Evolutionary conservation across 2,113 vertebrate genomes (phyloP), one percentile per base, ranked within the genome.

Genomic region (Tragelaphus imberbis): DNA sequence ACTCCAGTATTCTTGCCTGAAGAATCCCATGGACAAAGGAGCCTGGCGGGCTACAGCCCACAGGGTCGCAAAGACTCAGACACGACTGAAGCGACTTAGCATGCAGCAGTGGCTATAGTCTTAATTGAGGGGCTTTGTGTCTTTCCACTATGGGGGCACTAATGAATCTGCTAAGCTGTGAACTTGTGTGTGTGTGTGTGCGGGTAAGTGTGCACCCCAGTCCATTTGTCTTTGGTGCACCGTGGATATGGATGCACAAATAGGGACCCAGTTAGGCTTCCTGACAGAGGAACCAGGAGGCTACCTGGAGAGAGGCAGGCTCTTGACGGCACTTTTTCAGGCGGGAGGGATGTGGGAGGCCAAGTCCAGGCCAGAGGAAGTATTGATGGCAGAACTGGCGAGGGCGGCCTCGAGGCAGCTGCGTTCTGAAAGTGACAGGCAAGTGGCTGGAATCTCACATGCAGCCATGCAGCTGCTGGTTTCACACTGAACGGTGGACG

Each of bases 141-240:
- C 77, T 94, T 82, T 58, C 77, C 27, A 40, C 21, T 1, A 1
- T 0, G 44, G 63, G 7, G n/a, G 0, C 12, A 27, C 13, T 25
- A 89, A 79, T 47, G 5, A 10, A 2, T 1, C 19, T 27, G 2
- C 2, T 5, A 10, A 2, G 2, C 94, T n/a, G 68, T 36, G 1
- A 36, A 17, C 9, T 68, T 7, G 8, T 44, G 10, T 0, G 51
- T 2, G 16, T 0, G 47, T 2, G 25, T 0, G n/a, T 3, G 23
- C 11, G 23, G 0, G 9, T 21, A 33, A 17, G 30, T 36, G 8
- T 11, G 17, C 2, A 7, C 15, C n/a, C 16, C 7, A 27, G 61
- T 3, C 12, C 21, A 28, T 86, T 63, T 59, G 58, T 89, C 51
- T 63, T 71, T 6, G 36, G 61, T 16, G 6, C 27, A 23, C 36